A percentile compares a stretch with the other conserved stretches of the same genome.
phyloP scores from a whole-genome alignment of 1,140 invertebrate species.

The Halotydeus destructor region DNA sequence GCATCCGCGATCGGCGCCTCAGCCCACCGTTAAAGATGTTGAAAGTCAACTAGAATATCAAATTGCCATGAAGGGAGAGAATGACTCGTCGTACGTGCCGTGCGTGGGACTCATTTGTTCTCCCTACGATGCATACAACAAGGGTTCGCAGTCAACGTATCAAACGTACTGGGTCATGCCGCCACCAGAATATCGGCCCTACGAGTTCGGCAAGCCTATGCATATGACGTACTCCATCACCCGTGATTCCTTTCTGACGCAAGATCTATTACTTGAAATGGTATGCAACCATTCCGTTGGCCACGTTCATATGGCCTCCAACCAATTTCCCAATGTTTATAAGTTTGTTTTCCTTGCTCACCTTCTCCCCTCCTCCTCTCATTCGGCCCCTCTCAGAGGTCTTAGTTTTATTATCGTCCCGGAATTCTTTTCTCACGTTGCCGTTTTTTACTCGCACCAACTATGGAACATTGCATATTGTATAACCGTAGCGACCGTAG shows the following conservation, averaged over 20 bases:
- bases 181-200: constrained; percentile 64
- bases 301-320: no score
- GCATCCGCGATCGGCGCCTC: constrained; percentile 66
- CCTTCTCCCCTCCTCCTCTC: no score
- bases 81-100: constrained; percentile 68
- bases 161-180: constrained; percentile 84
- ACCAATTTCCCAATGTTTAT: no score
- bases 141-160: constrained; percentile 25
- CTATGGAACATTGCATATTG: no score
- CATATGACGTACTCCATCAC: constrained; percentile 59
- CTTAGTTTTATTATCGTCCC: no score
- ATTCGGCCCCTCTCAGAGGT: no score
- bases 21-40: constrained; percentile 69
- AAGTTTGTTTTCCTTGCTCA: no score
- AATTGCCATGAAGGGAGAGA: constrained; percentile 72
- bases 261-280: constrained; percentile 64
- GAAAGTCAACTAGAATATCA: constrained; percentile 83
- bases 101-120: constrained; percentile 80
- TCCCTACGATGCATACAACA: constrained; percentile 55
- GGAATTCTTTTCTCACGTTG: no score
- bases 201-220: constrained; percentile 76
- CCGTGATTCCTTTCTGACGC: constrained; percentile 55
- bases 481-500: no score
- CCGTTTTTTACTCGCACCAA: no score
- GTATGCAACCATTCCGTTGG: no score